phyloP scores from a whole-genome alignment of 2,888 invertebrate genomes.

The Leptothorax acervorum region DNA sequence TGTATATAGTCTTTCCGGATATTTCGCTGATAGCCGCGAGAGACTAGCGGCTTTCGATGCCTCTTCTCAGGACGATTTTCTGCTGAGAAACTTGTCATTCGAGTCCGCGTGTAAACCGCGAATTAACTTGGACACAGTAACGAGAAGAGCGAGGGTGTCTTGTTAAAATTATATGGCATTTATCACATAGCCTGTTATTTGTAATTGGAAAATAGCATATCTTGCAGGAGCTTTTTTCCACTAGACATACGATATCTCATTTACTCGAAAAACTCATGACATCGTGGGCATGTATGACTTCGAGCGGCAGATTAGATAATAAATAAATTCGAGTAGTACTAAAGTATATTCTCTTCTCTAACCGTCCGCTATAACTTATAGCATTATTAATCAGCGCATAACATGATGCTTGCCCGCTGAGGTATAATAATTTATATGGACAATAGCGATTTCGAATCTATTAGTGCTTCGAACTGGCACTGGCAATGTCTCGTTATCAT shows the following conservation, averaged over 20 bases:
- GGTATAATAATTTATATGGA: not conserved
- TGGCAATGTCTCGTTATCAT: not conserved
- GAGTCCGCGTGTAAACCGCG: not conserved
- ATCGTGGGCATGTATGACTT: not conserved
- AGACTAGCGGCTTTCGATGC: conserved; percentile 6
- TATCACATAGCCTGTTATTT: not conserved
- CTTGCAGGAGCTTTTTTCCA: not conserved
- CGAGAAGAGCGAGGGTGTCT: not conserved
- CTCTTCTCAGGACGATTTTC: not conserved
- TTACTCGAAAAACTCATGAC: not conserved
- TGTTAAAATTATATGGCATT: not conserved
- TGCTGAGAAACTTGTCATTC: conserved; percentile 14
- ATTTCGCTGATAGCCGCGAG: conserved; percentile 17
- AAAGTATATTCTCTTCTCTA: not conserved
- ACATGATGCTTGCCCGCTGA: not conserved
- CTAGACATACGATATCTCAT: not conserved
- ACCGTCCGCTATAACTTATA: not conserved
- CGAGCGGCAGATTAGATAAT: not conserved
- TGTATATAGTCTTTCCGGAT: conserved; percentile 19
- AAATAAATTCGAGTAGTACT: not conserved
- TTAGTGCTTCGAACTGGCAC: not conserved
- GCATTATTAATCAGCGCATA: conserved; percentile 9
- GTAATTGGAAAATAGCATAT: not conserved
- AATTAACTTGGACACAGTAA: not conserved
- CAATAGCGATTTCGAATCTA: conserved; percentile 1